Conservation (phyloP, 2,113 vertebrate species). For the Notarius lentiginosus region DNA sequence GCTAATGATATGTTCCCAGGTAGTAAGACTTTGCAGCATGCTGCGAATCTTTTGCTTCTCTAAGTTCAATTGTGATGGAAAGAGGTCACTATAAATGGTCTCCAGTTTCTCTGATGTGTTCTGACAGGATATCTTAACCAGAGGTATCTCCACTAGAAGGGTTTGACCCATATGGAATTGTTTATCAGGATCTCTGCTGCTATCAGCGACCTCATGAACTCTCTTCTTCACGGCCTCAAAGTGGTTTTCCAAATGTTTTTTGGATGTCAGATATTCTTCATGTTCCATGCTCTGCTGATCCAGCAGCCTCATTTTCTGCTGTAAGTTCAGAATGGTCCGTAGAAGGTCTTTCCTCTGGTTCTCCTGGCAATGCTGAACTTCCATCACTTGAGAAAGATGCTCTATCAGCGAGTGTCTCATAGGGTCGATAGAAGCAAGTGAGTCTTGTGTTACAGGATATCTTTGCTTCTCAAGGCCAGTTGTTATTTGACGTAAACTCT, state of each 20-base stretch:
- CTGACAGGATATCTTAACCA: slow-evolving; percentile 70
- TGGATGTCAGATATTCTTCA: slow-evolving; percentile 67
- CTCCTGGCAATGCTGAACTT: slow-evolving; percentile 62
- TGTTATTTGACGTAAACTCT: slow-evolving; percentile 67
- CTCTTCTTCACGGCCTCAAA: slow-evolving; percentile 67
- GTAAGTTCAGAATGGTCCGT: slow-evolving; percentile 64
- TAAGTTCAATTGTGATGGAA: slow-evolving; percentile 65
- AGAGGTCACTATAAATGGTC: slow-evolving; percentile 67
- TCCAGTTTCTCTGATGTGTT: slow-evolving; percentile 74
- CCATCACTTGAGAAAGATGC: slow-evolving; percentile 67
- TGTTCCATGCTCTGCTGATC: slow-evolving; percentile 63
- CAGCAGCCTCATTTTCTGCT: slow-evolving; percentile 68
- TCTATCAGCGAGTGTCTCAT: slow-evolving; percentile 64
- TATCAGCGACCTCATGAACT: slow-evolving; percentile 59
- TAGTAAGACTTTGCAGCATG: slow-evolving; percentile 63
- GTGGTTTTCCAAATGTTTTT: slow-evolving; percentile 69
- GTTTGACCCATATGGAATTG: slow-evolving; percentile 68
- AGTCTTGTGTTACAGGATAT: slow-evolving; percentile 64
- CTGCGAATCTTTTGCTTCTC: slow-evolving; percentile 72
- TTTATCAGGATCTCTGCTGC: slow-evolving; percentile 52
- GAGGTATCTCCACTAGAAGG: slow-evolving; percentile 72
- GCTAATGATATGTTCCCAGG: slow-evolving; percentile 67
- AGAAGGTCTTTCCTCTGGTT: slow-evolving; percentile 60
- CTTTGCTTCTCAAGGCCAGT: slow-evolving; percentile 51
- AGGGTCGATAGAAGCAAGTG: slow-evolving; percentile 35